Evolutionary conservation across 2,888 invertebrate species (phyloP).

Genomic region (Oscheius sp.): DNA sequence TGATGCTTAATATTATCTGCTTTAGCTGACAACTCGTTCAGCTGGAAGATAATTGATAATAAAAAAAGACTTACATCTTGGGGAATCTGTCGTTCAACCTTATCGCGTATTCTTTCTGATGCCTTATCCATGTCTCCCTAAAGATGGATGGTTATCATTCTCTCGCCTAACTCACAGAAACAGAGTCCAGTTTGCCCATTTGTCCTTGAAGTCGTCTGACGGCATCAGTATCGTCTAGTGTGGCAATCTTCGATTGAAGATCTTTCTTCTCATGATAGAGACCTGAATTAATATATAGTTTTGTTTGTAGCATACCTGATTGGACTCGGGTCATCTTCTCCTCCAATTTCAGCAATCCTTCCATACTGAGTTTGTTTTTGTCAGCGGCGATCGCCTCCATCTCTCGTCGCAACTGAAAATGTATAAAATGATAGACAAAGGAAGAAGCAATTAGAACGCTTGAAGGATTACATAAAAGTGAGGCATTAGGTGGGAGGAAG

Average conservation of each 20-base stretch:
- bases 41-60: conserved; percentile 42
- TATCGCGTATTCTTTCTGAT: conserved; percentile 65
- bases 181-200: conserved; percentile 24
- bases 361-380: conserved; percentile 70
- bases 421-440: too few species aligned
- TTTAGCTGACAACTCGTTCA: conserved; percentile 67
- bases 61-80: conserved; percentile 56
- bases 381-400: conserved; percentile 69
- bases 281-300: conserved; percentile 21
- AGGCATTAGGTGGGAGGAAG: neutral
- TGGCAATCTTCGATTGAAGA: conserved; percentile 36
- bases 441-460: neutral
- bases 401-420: conserved; percentile 64
- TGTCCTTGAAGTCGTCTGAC: neutral
- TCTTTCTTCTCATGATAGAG: conserved; percentile 50
- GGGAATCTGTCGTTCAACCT: conserved; percentile 68
- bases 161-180: too few species aligned
- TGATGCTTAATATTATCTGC: conserved; percentile 68
- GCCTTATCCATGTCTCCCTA: conserved; percentile 67
- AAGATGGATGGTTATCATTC: too few species aligned
- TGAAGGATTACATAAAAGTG: conserved; percentile 11
- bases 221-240: conserved; percentile 27
- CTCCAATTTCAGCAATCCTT: conserved; percentile 67
- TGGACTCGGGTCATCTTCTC: conserved; percentile 69
- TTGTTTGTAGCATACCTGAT: conserved; percentile 38